Evolutionary conservation across 53 echinoderm and acorn worm species (phyloP), one percentile per base, ranked within the genome.

Genomic region (Mesocentrotus franciscanus): DNA sequence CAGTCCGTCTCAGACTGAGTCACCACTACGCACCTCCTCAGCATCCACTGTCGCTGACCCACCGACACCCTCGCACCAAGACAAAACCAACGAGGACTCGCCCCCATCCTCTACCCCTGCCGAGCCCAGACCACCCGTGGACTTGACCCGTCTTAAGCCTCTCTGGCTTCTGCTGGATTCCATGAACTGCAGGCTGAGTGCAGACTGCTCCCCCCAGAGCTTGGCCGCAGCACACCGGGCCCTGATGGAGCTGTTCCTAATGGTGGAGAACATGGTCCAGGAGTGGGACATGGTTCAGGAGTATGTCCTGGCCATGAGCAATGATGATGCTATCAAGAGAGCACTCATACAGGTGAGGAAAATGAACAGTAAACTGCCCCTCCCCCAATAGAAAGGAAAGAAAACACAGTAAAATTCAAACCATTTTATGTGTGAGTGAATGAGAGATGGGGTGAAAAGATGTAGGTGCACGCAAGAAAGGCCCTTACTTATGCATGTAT

Each of bases 171-270:
- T 99, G 61, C 96, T 99, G 70, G 97, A 99, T 64, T 62, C 96
- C 42, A 99, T 99, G 99, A 97, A 97, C 91, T 74, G 61, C 56
- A 93, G 96, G 34, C 97, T 97, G 78, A 96, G 97, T 32, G 95
- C 97, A 0, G 97, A 99, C 85, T 89, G 91, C 62, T 90, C 96
- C 39, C 93, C 96, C 20, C 96, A 97, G 79, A 96, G 97, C 79
- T 95, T 99, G 71, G 97, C 97, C 10, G 96, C 99, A 1, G 92
- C 96, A 20, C 99, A 99, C 85, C 95, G 99, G 11, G 99, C 99
- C 59, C 96, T 99, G 78, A 97, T 98, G 29, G 99, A 99, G 71
- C 96, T 99, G n/a, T 99, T 99, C 72, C 96, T 98, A 56, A 92
- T 92, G 96, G 99, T 97, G 29, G 99, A 99, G 79, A 97, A 98